A percentile compares a stretch with the other conserved stretches of the same genome.
Conservation (phyloP, 2,113 vertebrate genomes). For the Sorex araneus region DNA sequence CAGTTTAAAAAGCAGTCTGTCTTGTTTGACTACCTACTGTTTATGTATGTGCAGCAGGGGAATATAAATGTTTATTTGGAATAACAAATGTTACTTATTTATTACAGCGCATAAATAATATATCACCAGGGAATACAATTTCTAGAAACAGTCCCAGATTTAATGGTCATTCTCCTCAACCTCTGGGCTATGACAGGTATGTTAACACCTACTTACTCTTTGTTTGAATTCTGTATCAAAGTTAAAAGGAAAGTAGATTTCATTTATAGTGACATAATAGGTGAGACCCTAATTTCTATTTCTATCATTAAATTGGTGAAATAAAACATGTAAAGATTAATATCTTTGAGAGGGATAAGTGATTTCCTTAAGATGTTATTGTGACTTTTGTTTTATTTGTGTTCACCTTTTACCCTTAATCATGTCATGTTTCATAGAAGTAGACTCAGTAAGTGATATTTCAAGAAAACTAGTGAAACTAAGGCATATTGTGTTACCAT, state of each 20-base stretch:
- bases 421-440: background rate
- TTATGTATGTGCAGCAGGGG: background rate
- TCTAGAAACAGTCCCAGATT: constrained; percentile 91
- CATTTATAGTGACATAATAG: constrained; percentile 11
- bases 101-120: constrained; percentile 90
- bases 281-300: constrained; percentile 4
- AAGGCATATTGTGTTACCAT: too few species aligned
- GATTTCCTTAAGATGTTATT: constrained; percentile 18
- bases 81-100: constrained; percentile 65
- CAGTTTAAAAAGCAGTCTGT: background rate
- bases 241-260: constrained; percentile 48
- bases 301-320: constrained; percentile 26
- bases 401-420: background rate
- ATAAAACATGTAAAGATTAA: background rate
- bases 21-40: background rate
- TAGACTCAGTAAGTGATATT: background rate
- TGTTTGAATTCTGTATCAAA: constrained; percentile 52
- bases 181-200: constrained; percentile 92
- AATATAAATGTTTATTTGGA: background rate
- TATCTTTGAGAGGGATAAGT: background rate
- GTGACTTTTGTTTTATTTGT: background rate
- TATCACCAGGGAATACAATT: constrained; percentile 90
- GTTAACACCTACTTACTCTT: constrained; percentile 51
- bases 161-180: constrained; percentile 89
- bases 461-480: background rate